A percentile compares a stretch with the other conserved stretches of the same genome.
phyloP scores from a whole-genome alignment of 2,888 invertebrate genomes.

The Aphidoletes aphidimyza region DNA sequence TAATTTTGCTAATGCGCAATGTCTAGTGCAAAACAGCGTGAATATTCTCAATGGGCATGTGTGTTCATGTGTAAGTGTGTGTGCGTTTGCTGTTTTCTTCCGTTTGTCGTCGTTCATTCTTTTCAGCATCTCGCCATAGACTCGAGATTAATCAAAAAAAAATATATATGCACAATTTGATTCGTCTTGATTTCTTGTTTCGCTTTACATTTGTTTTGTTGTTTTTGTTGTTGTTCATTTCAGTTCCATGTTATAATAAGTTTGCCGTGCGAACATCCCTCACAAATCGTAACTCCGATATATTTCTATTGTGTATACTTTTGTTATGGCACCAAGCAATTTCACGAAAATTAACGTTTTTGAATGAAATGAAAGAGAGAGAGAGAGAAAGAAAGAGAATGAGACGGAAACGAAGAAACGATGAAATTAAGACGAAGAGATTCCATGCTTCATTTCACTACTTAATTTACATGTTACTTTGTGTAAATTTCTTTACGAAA shows the following conservation, averaged over 20 bases:
- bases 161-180: neutral
- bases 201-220: no score
- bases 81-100: neutral
- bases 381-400: neutral
- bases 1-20: neutral
- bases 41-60: neutral
- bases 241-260: neutral
- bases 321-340: neutral
- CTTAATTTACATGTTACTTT: neutral
- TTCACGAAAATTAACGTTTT: neutral
- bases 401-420: neutral
- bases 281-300: neutral
- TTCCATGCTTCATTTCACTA: neutral
- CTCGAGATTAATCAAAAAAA: neutral
- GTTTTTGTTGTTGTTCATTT: no score
- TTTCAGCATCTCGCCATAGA: neutral
- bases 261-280: neutral
- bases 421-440: conserved; percentile 6
- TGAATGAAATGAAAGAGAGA: no score
- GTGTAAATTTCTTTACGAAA: neutral
- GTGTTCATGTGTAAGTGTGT: no score
- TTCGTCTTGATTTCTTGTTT: no score
- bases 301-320: neutral
- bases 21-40: neutral
- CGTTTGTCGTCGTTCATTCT: neutral